phyloP scores from a whole-genome alignment of 2,113 vertebrate species.

The Aspidoscelis tigris region DNA sequence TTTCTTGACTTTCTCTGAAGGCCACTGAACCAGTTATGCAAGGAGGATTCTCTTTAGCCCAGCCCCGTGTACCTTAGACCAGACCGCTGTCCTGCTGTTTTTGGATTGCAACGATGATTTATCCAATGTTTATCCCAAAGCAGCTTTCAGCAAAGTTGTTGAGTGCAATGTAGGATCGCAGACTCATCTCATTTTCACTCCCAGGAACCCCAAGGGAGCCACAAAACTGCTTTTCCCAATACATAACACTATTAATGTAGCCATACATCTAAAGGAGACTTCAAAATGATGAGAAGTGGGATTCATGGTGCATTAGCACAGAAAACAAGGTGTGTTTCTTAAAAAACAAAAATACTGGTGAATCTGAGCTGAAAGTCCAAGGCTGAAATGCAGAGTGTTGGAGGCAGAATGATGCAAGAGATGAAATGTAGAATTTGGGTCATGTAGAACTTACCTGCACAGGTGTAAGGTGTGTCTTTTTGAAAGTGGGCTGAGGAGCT shows the following conservation, averaged over 20 bases:
- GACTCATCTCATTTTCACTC: slow-evolving; percentile 58
- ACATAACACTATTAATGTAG: slow-evolving; percentile 67
- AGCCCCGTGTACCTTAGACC: not conserved
- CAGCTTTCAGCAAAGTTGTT: slow-evolving; percentile 67
- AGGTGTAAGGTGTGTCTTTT: too few relatives aligned
- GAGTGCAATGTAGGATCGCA: slow-evolving; percentile 58
- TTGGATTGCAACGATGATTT: slow-evolving; percentile 36
- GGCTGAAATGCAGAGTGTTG: not conserved
- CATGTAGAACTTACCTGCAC: too few relatives aligned
- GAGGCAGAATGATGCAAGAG: not conserved
- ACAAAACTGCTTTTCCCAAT: slow-evolving; percentile 64
- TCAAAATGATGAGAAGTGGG: slow-evolving; percentile 41
- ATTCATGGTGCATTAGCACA: slow-evolving; percentile 32
- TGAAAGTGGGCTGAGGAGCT: too few relatives aligned
- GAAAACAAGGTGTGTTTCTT: not conserved
- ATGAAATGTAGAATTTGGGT: not conserved
- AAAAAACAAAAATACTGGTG: slow-evolving; percentile 7
- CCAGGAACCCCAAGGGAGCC: slow-evolving; percentile 61
- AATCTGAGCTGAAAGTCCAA: slow-evolving; percentile 17
- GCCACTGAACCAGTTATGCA: not conserved
- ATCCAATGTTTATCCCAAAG: slow-evolving; percentile 46
- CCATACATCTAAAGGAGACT: slow-evolving; percentile 38
- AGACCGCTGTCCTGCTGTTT: slow-evolving; percentile 16
- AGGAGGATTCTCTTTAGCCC: not conserved
- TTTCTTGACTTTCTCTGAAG: slow-evolving; percentile 24